Evolutionary conservation across 1,140 invertebrate genomes (phyloP), one percentile per base, ranked within the genome.

Genomic region (Bombus sibiricus): DNA sequence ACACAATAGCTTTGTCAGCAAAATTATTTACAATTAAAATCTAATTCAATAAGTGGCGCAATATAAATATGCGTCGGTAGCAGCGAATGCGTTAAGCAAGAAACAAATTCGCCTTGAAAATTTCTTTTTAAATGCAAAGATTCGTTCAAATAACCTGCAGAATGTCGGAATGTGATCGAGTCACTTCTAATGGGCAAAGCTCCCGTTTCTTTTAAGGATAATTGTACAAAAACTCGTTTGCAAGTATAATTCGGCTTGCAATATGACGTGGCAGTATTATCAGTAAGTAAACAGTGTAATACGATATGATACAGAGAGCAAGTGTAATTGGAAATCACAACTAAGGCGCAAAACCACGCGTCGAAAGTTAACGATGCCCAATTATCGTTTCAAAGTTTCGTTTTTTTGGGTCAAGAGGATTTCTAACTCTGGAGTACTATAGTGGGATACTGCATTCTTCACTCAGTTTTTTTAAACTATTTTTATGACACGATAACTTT

Each of bases 231-330:
- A 90, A 90, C 73, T 90, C 83, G 79, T 86, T 77, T 32, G 77
- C 82, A 89, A 84, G 85, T 81, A 68, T 59, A 66, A 10, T 86
- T 28, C 53, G 64, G 66, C 66, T 73, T 72, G 87, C 75, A 64
- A 83, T 85, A 78, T 72, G 79, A 86, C 85, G 59, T 91, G 92
- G 90, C 91, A 92, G 90, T 92, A 92, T 92, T 87, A 75, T 91
- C 84, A 75, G 80, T 91, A 90, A 90, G 90, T 92, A 91, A 74
- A 85, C 83, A 90, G 83, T 85, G 87, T 86, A 92, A 80, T 88
- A 88, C 81, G 87, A 90, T 92, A 92, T 91, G 83, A 88, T 92
- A 90, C 85, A 86, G 84, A 89, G 85, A 81, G 69, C 83, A 80
- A 75, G 62, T 86, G 75, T 79, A 57, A 77, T 69, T 76, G 57